Base-by-base conservation (phyloP, 2,113 vertebrate genomes). In the Channa maculata region DNA sequence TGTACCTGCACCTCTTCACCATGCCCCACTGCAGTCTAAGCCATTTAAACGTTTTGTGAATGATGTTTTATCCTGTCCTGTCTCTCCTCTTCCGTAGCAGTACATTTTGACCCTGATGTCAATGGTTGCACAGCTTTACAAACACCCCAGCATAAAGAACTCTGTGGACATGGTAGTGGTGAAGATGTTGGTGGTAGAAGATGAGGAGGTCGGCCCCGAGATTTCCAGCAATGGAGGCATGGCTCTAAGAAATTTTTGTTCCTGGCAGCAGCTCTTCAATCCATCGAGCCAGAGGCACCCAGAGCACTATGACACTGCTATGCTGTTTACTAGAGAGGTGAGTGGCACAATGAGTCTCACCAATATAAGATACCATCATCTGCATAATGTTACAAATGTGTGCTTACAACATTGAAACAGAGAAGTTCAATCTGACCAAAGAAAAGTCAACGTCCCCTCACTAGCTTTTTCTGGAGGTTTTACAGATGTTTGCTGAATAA, bases 311-410 rank as follows among this genome's bases (percentile, higher is more conserved):
- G 98, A 99, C 92, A 98, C 97, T 0, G 97, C 98, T 50, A 90
- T 99, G 76, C 94, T 99, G 48, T 95, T 99, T 91, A 99, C 97
- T 9, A 94, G 96, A 94, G 94, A 98, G 97, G 98, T 99, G 81
- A 76, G 89, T 2, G 37, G 2, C 3, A 46, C 49, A 8, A 2
- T 10, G 9, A 37, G 1, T 43, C 36, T 71, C 34, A 51, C 7
- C n/a, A 12, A 37, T 54, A 71, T 58, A 69, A 33, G 12, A n/a
- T 0, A 41, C 1, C 13, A 37, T 67, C 60, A 37, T 82, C 67
- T 70, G 5, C 71, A 53, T 48, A 71, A 24, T 36, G 5, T 24
- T 58, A 41, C 10, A 15, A 64, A 33, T 6, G 58, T 44, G 2
- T 70, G 4, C 14, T 36, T 57, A 3, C 39, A 51, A 53, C 6